Conservation (phyloP, 1,140 invertebrate genomes). For the Drosophila nasuta region DNA sequence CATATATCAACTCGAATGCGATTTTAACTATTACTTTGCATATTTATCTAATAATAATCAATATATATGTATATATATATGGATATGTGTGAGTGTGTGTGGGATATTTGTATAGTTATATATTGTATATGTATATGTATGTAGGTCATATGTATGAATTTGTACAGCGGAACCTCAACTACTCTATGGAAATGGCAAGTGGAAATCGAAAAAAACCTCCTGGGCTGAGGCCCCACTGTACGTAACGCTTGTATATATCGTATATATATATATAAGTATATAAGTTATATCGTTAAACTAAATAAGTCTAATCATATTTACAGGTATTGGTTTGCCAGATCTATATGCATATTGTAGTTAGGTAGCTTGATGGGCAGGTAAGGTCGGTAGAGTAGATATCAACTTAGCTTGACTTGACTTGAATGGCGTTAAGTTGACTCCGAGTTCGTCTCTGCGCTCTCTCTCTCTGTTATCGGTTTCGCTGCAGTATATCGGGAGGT, state of each 20-base stretch:
- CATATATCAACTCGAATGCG: not conserved
- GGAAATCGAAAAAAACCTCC: slow-evolving; percentile 22
- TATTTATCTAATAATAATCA: slow-evolving; percentile 48
- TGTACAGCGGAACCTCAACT: slow-evolving; percentile 44
- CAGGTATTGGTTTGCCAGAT: slow-evolving; percentile 46
- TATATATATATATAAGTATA: slow-evolving; percentile 41
- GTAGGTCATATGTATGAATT: slow-evolving; percentile 15
- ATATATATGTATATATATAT: slow-evolving; percentile 16
- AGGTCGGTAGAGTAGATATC: slow-evolving; percentile 5
- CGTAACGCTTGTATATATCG: slow-evolving; percentile 30
- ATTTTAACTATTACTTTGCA: slow-evolving; percentile 46
- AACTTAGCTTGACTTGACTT: slow-evolving; percentile 5
- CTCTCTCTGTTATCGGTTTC: not conserved
- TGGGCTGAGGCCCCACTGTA: slow-evolving; percentile 22
- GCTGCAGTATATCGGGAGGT: not conserved
- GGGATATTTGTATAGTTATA: slow-evolving; percentile 36
- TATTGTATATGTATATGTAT: slow-evolving; percentile 20
- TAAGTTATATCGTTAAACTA: slow-evolving; percentile 63
- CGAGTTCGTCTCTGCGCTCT: too few relatives aligned
- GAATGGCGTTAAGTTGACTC: not conserved
- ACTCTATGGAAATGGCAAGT: slow-evolving; percentile 17
- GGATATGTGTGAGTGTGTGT: slow-evolving; percentile 40
- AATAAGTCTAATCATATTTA: slow-evolving; percentile 74
- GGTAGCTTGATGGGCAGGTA: slow-evolving; percentile 8
- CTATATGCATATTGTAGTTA: not conserved